Base-by-base conservation (phyloP, 1,140 invertebrate species). In the Leptopilina clavipes region DNA sequence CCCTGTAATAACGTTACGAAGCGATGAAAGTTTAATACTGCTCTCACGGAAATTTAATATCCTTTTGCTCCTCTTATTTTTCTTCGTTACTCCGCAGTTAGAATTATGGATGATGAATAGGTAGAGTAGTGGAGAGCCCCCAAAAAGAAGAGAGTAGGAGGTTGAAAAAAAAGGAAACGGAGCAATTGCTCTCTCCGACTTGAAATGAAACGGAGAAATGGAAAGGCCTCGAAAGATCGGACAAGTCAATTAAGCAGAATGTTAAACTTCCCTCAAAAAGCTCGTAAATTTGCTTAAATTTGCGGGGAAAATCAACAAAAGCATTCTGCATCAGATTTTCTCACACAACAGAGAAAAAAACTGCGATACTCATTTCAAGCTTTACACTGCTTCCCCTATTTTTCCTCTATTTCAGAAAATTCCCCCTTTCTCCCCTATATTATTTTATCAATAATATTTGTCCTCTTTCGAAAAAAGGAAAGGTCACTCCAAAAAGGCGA, bases 1-100 rank as follows among this genome's bases (percentile, higher is more conserved):
- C 25, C 74, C 45, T 72, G 79, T 81, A 82, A 83, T 84, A 82
- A 84, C 79, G 79, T 83, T 83, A 82, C 77, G 76, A 81, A 79
- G 83, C 80, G 81, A 83, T 80, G 79, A 84, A 84, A 84, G 83
- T 84, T 84, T 84, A 82, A 84, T 84, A 82, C 82, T 79, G 75
- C 76, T 81, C 75, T 77, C 74, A 76, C 78, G 81, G 83, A 83
- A 83, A 84, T 84, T 84, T 83, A 84, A 84, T 83, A 82, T 82
- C 81, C 80, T 74, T 75, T 54, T 37, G 76, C 71, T 76, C 71
- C 71, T 73, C 71, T 48, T 73, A 52, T 70, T 79, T 78, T 79
- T 74, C 65, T 71, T 79, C 72, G 74, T 78, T 77, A 73, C 52
- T n/a, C 52, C 76, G 45, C 78, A 80, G 73, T 83, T 76, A 72